A percentile compares a stretch with the other conserved stretches of the same genome.
Evolutionary conservation across 2,797 vertebrate species (phyloP).

Genomic region (Sebastes paucispinis): DNA sequence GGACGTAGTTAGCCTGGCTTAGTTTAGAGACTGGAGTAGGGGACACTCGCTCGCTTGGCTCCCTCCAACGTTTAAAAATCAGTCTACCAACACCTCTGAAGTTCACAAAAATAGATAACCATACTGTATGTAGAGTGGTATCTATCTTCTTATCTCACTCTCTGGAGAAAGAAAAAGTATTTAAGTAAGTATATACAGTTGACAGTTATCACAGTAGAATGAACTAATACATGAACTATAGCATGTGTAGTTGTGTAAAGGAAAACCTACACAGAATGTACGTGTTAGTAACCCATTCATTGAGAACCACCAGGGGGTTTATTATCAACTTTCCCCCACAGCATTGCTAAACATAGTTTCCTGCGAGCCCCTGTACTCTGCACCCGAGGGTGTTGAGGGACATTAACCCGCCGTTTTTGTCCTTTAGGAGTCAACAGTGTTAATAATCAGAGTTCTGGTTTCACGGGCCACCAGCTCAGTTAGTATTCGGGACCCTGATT

Average conservation of each 20-base stretch:
- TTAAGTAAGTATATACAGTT: too few relatives aligned
- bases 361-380: background rate
- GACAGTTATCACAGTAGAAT: background rate
- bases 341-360: slow-evolving; percentile 21
- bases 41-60: background rate
- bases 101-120: too few relatives aligned
- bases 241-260: too few relatives aligned
- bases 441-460: slow-evolving; percentile 93
- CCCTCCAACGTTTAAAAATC: background rate
- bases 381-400: slow-evolving; percentile 46
- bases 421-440: slow-evolving; percentile 85
- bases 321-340: slow-evolving; percentile 37
- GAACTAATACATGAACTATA: background rate
- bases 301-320: slow-evolving; percentile 11
- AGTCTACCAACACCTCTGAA: background rate
- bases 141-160: background rate
- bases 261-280: background rate
- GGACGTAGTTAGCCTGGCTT: background rate
- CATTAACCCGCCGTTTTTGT: slow-evolving; percentile 84
- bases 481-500: slow-evolving; percentile 85
- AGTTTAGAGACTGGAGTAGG: background rate
- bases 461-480: slow-evolving; percentile 86
- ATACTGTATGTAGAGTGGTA: background rate
- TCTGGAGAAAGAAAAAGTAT: background rate
- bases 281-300: background rate